Evolutionary conservation across 2,797 vertebrate genomes (phyloP).

Genomic region (Loris lydekkerianus): DNA sequence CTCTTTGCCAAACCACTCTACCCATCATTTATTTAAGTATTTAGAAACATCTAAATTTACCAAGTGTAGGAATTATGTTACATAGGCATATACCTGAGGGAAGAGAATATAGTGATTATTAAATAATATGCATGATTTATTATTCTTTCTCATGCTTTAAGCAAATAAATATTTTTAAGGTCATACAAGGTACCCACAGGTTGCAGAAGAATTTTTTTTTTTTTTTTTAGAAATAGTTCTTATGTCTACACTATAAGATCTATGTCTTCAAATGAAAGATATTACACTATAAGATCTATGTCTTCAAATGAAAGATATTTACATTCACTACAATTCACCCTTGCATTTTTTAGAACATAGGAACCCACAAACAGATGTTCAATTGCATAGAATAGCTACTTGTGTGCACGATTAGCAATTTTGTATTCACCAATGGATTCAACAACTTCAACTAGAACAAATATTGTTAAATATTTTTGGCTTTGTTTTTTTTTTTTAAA

Average conservation of each 20-base stretch:
- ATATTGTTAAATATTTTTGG: conserved; percentile 2
- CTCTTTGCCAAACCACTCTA: not conserved
- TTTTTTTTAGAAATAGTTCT: not conserved
- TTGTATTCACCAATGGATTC: not conserved
- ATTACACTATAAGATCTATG: not conserved
- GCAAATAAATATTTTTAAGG: not conserved
- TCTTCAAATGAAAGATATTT: not conserved
- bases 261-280: not conserved
- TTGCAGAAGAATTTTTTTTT: not conserved
- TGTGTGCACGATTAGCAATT: not conserved
- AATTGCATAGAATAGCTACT: not conserved
- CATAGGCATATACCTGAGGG: not conserved
- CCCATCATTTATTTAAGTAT: not conserved
- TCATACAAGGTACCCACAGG: not conserved
- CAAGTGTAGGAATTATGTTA: not conserved
- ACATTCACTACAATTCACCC: not conserved
- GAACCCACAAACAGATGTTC: not conserved
- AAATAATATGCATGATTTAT: not conserved
- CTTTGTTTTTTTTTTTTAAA: not conserved
- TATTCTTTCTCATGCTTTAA: not conserved
- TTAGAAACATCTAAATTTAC: not conserved
- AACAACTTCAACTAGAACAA: not conserved
- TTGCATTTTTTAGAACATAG: not conserved
- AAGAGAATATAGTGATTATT: not conserved
- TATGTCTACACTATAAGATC: not conserved